These are phyloP conservation scores for Conomelus anceps DNA, from an alignment of 2,888 invertebrate species.

Conservation along the genomic window DNA sequence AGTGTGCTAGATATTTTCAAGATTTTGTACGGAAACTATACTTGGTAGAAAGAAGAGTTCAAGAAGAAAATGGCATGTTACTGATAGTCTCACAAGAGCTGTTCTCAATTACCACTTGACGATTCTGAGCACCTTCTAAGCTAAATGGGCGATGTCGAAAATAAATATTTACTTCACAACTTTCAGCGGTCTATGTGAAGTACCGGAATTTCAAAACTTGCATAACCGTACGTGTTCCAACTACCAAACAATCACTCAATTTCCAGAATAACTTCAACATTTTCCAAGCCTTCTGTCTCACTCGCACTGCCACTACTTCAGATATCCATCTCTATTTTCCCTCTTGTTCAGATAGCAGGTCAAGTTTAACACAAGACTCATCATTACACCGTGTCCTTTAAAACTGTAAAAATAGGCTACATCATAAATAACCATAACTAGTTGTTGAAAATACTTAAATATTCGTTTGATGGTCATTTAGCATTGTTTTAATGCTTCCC, in stretches of 20 bases:
- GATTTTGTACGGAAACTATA: no score
- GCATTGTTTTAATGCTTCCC: no score
- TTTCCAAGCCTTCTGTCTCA: background rate
- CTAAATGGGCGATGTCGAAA: background rate
- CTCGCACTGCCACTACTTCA: background rate
- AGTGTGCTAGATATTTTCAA: no score
- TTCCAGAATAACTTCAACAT: background rate
- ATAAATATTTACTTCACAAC: background rate
- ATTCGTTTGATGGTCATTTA: no score
- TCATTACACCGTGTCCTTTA: no score
- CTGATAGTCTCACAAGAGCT: background rate
- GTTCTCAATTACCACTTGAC: background rate
- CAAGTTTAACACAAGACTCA: no score
- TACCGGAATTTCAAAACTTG: background rate
- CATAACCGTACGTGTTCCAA: background rate
- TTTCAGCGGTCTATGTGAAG: background rate
- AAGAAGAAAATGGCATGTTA: background rate
- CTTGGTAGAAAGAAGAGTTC: background rate
- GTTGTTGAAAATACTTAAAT: no score
- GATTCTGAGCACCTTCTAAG: background rate
- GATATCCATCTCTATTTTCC: no score
- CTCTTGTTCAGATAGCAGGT: no score
- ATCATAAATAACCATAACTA: no score
- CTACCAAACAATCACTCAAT: background rate
- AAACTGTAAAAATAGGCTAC: no score